Conservation (phyloP, 2,888 invertebrate genomes). For the Drosophila ustulata region DNA sequence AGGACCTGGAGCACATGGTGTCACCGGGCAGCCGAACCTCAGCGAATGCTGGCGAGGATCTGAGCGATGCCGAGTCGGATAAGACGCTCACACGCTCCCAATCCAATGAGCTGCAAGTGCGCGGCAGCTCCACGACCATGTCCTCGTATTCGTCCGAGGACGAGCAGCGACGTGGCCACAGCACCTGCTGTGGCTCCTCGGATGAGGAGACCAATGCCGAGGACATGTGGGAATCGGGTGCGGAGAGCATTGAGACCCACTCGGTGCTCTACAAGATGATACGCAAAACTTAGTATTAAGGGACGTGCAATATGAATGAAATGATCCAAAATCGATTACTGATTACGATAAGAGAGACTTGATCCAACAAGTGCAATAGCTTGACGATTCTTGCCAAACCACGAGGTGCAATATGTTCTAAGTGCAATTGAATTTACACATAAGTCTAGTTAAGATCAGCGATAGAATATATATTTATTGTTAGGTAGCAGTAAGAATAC, state of each 20-base stretch:
- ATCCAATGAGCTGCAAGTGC: conserved; percentile 59
- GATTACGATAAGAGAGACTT: conserved; percentile 34
- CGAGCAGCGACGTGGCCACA: conserved; percentile 88
- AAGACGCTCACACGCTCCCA: conserved; percentile 78
- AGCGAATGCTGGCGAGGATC: conserved; percentile 52
- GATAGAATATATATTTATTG: not conserved
- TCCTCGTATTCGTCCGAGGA: conserved; percentile 85
- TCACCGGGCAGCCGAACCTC: conserved; percentile 54
- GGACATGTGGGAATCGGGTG: conserved; percentile 94
- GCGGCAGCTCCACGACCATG: conserved; percentile 61
- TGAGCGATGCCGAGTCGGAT: conserved; percentile 81
- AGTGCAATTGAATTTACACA: conserved; percentile 18
- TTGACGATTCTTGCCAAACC: conserved; percentile 72
- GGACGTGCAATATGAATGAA: conserved; percentile 60
- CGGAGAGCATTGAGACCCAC: conserved; percentile 94
- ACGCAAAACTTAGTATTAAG: conserved; percentile 85
- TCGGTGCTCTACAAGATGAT: conserved; percentile 93
- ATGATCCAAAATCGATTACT: not conserved
- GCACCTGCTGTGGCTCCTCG: conserved; percentile 86
- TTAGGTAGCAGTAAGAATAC: conserved; percentile 1
- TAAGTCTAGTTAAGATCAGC: not conserved
- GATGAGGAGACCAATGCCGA: conserved; percentile 91
- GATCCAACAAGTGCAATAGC: conserved; percentile 68
- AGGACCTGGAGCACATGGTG: conserved; percentile 80
- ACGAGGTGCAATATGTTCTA: conserved; percentile 62